Evolutionary conservation across 1,140 invertebrate species (phyloP).

Genomic region (Argopecten irradians): DNA sequence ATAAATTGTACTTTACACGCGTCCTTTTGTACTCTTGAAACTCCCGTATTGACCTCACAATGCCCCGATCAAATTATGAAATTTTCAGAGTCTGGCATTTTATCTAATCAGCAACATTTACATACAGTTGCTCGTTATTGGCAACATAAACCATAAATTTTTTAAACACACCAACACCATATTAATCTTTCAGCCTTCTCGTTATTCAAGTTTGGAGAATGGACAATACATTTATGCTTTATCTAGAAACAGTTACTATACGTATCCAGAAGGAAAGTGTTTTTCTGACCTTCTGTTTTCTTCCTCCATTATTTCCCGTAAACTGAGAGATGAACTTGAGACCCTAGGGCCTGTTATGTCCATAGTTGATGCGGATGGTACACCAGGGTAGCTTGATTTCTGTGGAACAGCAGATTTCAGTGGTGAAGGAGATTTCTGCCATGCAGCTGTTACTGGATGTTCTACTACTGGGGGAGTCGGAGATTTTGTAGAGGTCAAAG

Average conservation of each 20-base stretch:
- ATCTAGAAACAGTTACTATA: background rate
- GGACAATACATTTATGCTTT: too few species aligned
- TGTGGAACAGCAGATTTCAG: background rate
- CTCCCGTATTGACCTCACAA: too few species aligned
- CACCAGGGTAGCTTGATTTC: background rate
- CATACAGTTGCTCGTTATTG: too few species aligned
- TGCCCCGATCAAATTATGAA: too few species aligned
- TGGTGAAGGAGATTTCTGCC: background rate
- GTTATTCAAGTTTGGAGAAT: too few species aligned
- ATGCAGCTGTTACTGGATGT: background rate
- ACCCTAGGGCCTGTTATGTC: background rate
- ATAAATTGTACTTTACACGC: too few species aligned
- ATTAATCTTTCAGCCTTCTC: too few species aligned
- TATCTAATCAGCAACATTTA: too few species aligned
- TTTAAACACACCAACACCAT: too few species aligned
- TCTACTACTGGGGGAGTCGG: background rate
- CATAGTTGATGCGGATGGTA: background rate
- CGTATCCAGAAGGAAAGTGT: background rate
- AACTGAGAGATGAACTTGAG: conserved; percentile 41
- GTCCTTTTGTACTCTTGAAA: too few species aligned
- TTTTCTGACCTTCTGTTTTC: conserved; percentile 39
- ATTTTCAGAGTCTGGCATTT: too few species aligned
- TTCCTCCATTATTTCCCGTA: conserved; percentile 66
- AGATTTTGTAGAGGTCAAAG: background rate
- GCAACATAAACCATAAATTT: too few species aligned